Evolutionary conservation across 2,888 invertebrate genomes (phyloP).

Genomic region (Pristionchus arcanus): DNA sequence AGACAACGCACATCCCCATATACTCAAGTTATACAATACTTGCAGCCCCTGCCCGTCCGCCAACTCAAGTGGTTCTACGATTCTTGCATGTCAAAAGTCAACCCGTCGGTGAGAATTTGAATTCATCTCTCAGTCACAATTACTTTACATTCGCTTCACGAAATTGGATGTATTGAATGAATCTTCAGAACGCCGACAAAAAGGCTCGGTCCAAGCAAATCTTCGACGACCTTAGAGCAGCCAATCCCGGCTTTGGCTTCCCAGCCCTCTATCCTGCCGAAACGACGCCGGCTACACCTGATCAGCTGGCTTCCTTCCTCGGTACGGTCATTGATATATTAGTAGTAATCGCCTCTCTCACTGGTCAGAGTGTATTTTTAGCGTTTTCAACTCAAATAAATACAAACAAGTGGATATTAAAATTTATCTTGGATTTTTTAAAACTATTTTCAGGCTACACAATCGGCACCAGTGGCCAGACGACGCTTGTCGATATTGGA

Average conservation of each 20-base stretch:
- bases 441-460: constrained; percentile 58
- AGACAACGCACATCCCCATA: no score
- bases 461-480: constrained; percentile 59
- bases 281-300: background rate
- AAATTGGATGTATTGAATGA: no score
- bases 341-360: no score
- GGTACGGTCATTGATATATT: background rate
- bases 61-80: constrained; percentile 44
- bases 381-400: no score
- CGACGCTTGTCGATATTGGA: constrained; percentile 60
- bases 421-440: no score
- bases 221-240: background rate
- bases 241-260: background rate
- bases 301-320: background rate
- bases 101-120: background rate
- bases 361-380: no score
- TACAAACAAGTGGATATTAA: no score
- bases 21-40: background rate
- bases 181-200: background rate
- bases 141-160: background rate
- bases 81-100: background rate
- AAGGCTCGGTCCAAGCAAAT: background rate
- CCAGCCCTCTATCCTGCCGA: constrained; percentile 20
- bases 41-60: constrained; percentile 32
- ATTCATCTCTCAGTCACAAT: background rate